Conservation (phyloP, 2,113 vertebrate genomes). For the Tamias sibiricus region DNA sequence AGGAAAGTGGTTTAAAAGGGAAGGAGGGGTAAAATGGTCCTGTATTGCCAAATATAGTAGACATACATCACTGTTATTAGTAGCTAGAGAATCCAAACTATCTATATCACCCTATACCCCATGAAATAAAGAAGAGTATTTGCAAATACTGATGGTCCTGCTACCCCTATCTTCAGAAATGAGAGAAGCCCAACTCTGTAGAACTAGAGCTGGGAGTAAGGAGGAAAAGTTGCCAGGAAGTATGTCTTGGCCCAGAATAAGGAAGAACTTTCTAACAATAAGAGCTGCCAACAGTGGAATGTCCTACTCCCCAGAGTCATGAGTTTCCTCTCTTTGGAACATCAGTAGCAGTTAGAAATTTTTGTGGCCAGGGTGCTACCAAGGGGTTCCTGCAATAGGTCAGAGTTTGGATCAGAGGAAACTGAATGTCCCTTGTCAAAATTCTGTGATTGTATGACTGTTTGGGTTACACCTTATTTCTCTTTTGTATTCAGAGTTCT, state of each 20-base stretch:
- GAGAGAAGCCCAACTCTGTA: conserved; percentile 47
- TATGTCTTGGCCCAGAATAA: conserved; percentile 63
- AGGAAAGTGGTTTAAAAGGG: not conserved
- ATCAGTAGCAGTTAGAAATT: conserved; percentile 5
- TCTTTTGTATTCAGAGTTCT: conserved; percentile 28
- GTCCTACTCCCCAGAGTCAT: conserved; percentile 31
- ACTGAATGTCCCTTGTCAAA: not conserved
- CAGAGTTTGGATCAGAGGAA: conserved; percentile 34
- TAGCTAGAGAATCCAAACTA: not conserved
- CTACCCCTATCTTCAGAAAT: not conserved
- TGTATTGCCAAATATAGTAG: not conserved
- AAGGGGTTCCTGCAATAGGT: not conserved
- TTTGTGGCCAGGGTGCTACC: not conserved
- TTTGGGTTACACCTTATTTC: conserved; percentile 65
- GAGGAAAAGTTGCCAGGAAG: conserved; percentile 61
- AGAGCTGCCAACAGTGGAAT: conserved; percentile 55
- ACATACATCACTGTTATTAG: not conserved
- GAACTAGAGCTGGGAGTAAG: not conserved
- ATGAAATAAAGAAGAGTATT: not conserved
- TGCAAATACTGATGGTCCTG: not conserved
- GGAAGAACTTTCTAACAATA: conserved; percentile 67
- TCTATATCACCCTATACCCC: not conserved
- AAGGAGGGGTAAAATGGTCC: not conserved
- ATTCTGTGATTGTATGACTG: not conserved
- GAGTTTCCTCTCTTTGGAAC: conserved; percentile 3